Evolutionary conservation across 2,797 vertebrate genomes (phyloP), one percentile per base, ranked within the genome.

Genomic region (Kryptolebias ocellatus): DNA sequence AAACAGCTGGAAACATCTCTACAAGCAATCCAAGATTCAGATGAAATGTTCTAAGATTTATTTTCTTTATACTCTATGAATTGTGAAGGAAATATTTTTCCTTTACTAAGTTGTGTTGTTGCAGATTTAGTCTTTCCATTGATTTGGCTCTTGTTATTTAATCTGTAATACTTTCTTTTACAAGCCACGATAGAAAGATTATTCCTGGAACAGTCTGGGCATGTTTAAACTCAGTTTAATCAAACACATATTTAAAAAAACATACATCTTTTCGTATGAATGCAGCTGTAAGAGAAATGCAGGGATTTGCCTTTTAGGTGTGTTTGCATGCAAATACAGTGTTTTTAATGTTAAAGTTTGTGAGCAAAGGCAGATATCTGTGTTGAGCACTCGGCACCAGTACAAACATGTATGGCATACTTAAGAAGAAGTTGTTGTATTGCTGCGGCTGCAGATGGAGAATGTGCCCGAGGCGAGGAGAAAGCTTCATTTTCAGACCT

Each of bases 371-470:
- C 1, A 29, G 11, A 55, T 68, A 60, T 56, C 17, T 51, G 14
- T 60, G 57, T 70, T 69, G 72, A 79, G 79, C 67, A 65, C 74
- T 56, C 78, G 17, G 59, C 70, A 72, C 90, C 87, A 89, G 92
- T 89, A 83, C 79, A 72, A 89, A 93, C 90, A 88, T 67, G 91
- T 76, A 87, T 17, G 53, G 78, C 77, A 89, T 93, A 70, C 71
- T 89, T 85, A 29, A 28, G 28, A 62, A 59, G 54, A 80, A 67
- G 64, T 78, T 31, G 62, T 60, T 83, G 67, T 82, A 17, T 71
- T 75, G 27, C 78, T 69, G 54, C 70, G 47, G 75, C 78, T 16
- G 82, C 76, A 78, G 79, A 80, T 29, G 24, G 77, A 86, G 86
- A 92, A 90, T 90, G 83, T 72, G 87, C 90, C 81, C 39, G 31